Evolutionary conservation across 2,888 invertebrate species (phyloP).

Genomic region (Lapara coniferarum): DNA sequence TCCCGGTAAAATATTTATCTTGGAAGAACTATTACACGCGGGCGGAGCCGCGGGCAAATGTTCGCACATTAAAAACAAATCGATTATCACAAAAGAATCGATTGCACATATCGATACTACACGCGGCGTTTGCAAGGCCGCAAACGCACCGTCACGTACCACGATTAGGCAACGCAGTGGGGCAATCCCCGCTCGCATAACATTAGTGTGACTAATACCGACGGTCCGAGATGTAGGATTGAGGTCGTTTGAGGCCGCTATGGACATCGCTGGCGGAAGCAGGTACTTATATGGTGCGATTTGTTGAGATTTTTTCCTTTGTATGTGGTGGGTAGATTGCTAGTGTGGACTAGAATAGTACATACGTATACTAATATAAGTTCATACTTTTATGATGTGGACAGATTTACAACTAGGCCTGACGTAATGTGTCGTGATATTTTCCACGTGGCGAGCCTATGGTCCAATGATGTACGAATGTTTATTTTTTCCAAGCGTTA

Average conservation of each 20-base stretch:
- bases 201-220: conserved; percentile 59
- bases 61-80: background rate
- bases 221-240: conserved; percentile 53
- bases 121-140: conserved; percentile 21
- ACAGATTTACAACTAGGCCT: no score
- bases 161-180: conserved; percentile 52
- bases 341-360: no score
- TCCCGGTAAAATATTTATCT: no score
- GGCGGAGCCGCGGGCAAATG: no score
- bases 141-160: conserved; percentile 1
- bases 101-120: background rate
- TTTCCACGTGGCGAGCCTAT: no score
- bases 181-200: conserved; percentile 62
- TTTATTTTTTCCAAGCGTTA: no score
- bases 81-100: conserved; percentile 3
- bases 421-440: no score
- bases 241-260: conserved; percentile 63
- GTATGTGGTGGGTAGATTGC: background rate
- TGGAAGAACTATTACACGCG: no score
- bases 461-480: no score
- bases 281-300: conserved; percentile 12
- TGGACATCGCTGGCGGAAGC: conserved; percentile 38
- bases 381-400: no score
- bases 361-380: no score
- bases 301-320: background rate